These are phyloP conservation scores for Penaeus vannamei DNA, from an alignment of 1,140 invertebrate species.

Conservation along the genomic window DNA sequence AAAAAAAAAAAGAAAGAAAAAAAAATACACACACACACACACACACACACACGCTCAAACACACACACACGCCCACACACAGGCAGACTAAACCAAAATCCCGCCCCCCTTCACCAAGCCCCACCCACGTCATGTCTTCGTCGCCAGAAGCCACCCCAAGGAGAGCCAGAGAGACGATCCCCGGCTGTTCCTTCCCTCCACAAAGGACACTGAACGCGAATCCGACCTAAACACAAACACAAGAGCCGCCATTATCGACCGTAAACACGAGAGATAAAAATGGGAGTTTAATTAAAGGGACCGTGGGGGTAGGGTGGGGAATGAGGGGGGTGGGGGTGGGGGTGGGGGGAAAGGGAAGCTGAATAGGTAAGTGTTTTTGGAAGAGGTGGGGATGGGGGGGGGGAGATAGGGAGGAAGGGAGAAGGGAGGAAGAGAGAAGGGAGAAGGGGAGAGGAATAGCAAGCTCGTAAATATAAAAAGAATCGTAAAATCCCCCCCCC, in stretches of 20 bases:
- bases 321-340: too few species aligned
- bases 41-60: neutral
- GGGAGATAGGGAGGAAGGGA: neutral
- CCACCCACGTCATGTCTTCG: neutral
- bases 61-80: conserved; percentile 8
- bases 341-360: neutral
- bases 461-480: neutral
- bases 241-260: too few species aligned
- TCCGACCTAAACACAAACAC: too few species aligned
- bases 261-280: too few species aligned
- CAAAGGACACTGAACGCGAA: too few species aligned
- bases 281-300: neutral
- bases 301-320: too few species aligned
- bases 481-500: neutral
- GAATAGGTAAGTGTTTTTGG: neutral
- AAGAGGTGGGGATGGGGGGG: neutral
- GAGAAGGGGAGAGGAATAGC: neutral
- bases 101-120: neutral
- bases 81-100: neutral
- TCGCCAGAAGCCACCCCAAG: neutral
- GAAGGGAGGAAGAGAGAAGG: neutral
- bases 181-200: too few species aligned
- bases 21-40: neutral
- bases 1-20: too few species aligned
- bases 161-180: too few species aligned